Base-by-base conservation (phyloP, 2,113 vertebrate genomes). In the Narcine bancroftii region DNA sequence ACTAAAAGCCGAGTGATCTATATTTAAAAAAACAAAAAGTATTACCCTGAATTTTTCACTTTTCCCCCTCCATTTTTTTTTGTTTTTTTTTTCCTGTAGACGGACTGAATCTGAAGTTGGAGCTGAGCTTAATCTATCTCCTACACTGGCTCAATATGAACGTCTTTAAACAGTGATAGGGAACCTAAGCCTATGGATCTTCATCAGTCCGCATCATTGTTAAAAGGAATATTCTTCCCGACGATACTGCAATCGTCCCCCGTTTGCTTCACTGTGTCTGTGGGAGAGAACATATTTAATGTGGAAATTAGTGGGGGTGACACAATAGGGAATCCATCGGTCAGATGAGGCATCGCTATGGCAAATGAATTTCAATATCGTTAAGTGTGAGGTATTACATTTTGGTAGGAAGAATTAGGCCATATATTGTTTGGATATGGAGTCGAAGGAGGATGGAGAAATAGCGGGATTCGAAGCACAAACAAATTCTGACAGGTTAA, bases 261-360 rank as follows among this genome's bases (percentile, higher is more conserved):
- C 94, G 95, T 95, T 95, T 95, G 95, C 94, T 95, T 95, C 95
- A 95, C 93, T 95, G 95, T 94, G 95, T 95, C 95, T 95, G 95
- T 93, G 72, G 94, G 94, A 87, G 81, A 87, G 81, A 87, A 87
- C 36, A 87, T 87, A 87, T 87, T 87, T 87, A 87, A 87, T 87
- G 81, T 63, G 81, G 81, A 87, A 87, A 87, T 87, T 87, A 87
- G 81, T 87, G 81, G 81, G n/a, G 81, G 33, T 87, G 53, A 63
- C 33, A 87, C 81, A 87, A 87, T 7, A 36, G 81, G 81, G 81
- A 36, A 36, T 36, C 53, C 81, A 56, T 87, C 53, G 15, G n/a
- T 60, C 53, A 87, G 81, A 60, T 36, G 81, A 87, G 60, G 33
- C 53, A 87, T 87, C 60, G 29, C 81, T 85, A 85, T 85, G 81